These are phyloP conservation scores for Caretta caretta DNA, from an alignment of 2,113 vertebrate species.

Conservation along the genomic window DNA sequence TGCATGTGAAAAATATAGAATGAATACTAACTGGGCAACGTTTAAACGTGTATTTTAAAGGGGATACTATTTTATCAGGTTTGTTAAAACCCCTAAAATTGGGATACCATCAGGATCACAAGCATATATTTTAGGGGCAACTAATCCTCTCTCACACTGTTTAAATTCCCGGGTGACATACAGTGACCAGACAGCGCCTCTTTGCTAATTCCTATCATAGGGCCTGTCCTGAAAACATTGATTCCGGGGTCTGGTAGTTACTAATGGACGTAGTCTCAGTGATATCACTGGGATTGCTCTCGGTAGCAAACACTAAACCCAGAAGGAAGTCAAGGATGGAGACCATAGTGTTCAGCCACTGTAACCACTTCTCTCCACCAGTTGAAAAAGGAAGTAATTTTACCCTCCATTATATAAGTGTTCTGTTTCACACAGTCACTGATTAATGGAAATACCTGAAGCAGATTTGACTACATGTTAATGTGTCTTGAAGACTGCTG, in stretches of 20 bases:
- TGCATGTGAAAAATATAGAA: background rate
- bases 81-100: background rate
- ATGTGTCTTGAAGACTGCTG: background rate
- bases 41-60: background rate
- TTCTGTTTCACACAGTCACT: background rate
- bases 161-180: background rate
- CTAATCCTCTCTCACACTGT: background rate
- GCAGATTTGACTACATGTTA: background rate
- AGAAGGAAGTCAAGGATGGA: background rate
- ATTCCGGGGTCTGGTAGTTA: rapidly evolving
- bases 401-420: background rate
- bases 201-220: background rate
- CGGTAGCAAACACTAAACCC: background rate
- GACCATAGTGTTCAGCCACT: background rate
- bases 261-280: background rate
- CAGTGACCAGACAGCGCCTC: background rate
- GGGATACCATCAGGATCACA: background rate
- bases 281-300: background rate
- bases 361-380: background rate
- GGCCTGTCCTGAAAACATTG: background rate
- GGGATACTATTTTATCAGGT: background rate
- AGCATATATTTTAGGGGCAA: background rate
- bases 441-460: background rate
- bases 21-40: background rate
- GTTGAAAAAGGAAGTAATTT: background rate